phyloP scores from a whole-genome alignment of 2,888 invertebrate genomes.

The Harpagoxenus sublaevis region DNA sequence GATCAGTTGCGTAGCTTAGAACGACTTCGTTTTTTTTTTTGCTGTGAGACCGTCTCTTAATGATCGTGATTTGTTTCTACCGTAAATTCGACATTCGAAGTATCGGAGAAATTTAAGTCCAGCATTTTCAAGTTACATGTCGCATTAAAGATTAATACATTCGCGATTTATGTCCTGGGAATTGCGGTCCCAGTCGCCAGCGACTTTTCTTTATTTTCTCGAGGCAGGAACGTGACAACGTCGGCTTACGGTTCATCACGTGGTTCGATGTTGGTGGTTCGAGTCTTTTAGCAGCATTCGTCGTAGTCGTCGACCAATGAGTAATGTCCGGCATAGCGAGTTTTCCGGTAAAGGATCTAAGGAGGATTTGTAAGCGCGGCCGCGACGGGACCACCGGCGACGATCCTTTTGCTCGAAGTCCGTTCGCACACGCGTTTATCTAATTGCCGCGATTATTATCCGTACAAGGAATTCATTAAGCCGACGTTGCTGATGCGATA shows the following conservation, averaged over 20 bases:
- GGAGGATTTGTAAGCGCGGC: conserved; percentile 63
- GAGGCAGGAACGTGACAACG: conserved; percentile 27
- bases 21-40: not conserved
- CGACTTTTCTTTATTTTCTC: conserved; percentile 53
- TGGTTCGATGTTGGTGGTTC: conserved; percentile 35
- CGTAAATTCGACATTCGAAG: not conserved
- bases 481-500: conserved; percentile 4
- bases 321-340: conserved; percentile 56
- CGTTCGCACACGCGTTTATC: conserved; percentile 38
- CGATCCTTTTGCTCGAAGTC: conserved; percentile 17
- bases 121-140: not conserved
- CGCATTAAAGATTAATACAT: conserved; percentile 27
- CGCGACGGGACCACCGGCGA: conserved; percentile 45
- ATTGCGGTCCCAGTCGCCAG: conserved; percentile 34
- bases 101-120: not conserved
- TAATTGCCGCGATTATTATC: conserved; percentile 43
- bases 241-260: conserved; percentile 39
- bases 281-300: conserved; percentile 27
- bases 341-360: conserved; percentile 58
- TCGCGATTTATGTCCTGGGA: conserved; percentile 29
- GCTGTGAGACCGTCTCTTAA: not conserved
- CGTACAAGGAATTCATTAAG: conserved; percentile 50
- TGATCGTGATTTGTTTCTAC: not conserved
- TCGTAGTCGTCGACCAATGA: conserved; percentile 48
- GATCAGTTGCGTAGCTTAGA: not conserved